Conservation (phyloP, 2,797 vertebrate species). For the Enoplosus armatus region DNA sequence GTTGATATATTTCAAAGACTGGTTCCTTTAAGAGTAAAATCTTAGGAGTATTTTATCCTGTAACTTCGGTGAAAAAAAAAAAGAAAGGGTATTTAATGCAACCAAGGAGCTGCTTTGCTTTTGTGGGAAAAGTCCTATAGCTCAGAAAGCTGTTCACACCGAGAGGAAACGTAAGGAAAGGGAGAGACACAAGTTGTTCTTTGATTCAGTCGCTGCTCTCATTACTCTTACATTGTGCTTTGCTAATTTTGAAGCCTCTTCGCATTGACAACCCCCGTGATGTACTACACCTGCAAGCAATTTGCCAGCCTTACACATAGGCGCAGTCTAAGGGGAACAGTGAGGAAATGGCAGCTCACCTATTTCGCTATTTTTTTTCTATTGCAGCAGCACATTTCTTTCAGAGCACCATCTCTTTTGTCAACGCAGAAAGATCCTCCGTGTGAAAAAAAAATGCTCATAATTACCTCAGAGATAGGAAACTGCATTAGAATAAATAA, state of each 20-base stretch:
- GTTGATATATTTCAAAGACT: slow-evolving; percentile 37
- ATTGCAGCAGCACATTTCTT: slow-evolving; percentile 97
- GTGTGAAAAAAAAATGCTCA: slow-evolving; percentile 98
- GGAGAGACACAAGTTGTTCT: slow-evolving; percentile 87
- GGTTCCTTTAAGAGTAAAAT: slow-evolving; percentile 7
- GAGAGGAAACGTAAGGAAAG: slow-evolving; percentile 54
- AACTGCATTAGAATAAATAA: slow-evolving; percentile 99
- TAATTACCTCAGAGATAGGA: slow-evolving; percentile 99
- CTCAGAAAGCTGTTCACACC: slow-evolving; percentile 25
- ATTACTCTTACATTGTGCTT: slow-evolving; percentile 95
- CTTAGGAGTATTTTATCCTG: background rate
- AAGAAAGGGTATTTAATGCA: slow-evolving; percentile 18
- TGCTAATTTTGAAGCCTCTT: slow-evolving; percentile 94
- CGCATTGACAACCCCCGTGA: slow-evolving; percentile 93
- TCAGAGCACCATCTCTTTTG: slow-evolving; percentile 99
- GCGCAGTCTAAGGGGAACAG: slow-evolving; percentile 88
- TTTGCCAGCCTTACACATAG: slow-evolving; percentile 94
- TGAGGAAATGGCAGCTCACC: slow-evolving; percentile 95
- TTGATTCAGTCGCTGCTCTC: slow-evolving; percentile 91
- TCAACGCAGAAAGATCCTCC: slow-evolving; percentile 99
- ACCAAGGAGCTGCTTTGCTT: slow-evolving; percentile 16
- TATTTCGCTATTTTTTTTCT: slow-evolving; percentile 87
- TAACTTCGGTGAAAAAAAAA: background rate
- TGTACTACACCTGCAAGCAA: slow-evolving; percentile 99
- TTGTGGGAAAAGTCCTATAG: slow-evolving; percentile 30